phyloP scores from a whole-genome alignment of 2,113 vertebrate species.

The Petrocephalus zakoni region DNA sequence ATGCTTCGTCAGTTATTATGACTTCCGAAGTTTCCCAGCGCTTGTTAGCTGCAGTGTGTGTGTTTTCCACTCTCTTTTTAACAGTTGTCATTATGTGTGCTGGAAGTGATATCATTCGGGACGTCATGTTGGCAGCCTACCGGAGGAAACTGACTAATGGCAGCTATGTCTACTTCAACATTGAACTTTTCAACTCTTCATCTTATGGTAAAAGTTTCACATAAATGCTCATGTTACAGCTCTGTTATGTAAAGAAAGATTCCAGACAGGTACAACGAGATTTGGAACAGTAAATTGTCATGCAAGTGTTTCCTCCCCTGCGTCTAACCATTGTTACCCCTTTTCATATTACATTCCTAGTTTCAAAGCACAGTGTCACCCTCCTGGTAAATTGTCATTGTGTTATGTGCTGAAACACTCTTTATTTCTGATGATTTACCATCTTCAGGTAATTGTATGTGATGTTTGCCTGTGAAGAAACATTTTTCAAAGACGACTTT shows the following conservation, averaged over 20 bases:
- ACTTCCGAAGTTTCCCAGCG: background rate
- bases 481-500: background rate
- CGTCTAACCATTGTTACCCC: background rate
- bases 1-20: background rate
- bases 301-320: background rate
- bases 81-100: conserved; percentile 95
- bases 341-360: background rate
- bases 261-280: background rate
- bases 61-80: conserved; percentile 33
- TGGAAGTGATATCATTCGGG: conserved; percentile 73
- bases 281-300: background rate
- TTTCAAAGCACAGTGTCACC: background rate
- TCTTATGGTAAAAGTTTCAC: conserved; percentile 73
- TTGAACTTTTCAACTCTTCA: conserved; percentile 94
- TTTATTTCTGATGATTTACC: background rate
- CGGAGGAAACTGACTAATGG: conserved; percentile 76
- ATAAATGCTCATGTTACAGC: background rate
- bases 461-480: background rate
- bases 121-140: conserved; percentile 88
- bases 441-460: background rate
- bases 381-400: background rate
- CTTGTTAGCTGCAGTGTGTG: background rate
- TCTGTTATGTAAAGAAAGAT: background rate
- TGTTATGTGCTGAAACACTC: background rate
- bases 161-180: conserved; percentile 87